Conservation (phyloP, 2,888 invertebrate species). For the Octonoba sinensis region DNA sequence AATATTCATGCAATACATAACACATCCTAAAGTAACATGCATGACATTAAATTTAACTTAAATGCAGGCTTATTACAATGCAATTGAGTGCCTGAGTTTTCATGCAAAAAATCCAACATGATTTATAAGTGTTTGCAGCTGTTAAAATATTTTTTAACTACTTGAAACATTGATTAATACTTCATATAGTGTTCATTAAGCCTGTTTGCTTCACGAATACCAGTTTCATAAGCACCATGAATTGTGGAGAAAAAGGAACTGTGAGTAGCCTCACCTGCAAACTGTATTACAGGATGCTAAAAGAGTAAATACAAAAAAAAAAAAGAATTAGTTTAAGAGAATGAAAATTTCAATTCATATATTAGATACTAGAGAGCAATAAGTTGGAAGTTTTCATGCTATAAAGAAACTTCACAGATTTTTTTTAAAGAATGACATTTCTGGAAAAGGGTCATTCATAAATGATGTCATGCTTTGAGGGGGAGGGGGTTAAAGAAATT, state of each 20-base stretch:
- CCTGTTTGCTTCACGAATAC: conserved; percentile 79
- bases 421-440: too few species aligned
- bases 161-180: not conserved
- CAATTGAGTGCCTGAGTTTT: not conserved
- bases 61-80: not conserved
- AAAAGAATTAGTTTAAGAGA: not conserved
- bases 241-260: conserved; percentile 77
- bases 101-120: not conserved
- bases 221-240: conserved; percentile 82
- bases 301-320: conserved; percentile 13
- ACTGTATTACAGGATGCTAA: conserved; percentile 67
- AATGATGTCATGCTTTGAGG: too few species aligned
- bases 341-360: conserved; percentile 12
- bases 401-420: not conserved
- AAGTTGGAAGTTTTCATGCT: not conserved
- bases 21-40: too few species aligned
- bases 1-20: too few species aligned
- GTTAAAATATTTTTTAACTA: too few species aligned
- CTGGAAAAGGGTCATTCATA: too few species aligned
- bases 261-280: conserved; percentile 71
- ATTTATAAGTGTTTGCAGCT: too few species aligned
- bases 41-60: not conserved
- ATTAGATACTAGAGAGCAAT: not conserved
- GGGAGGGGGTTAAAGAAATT: too few species aligned
- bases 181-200: conserved; percentile 30